phyloP scores from a whole-genome alignment of 30 jellyfish, hydroid and myxozoan genomes.

The Aurelia sp. region DNA sequence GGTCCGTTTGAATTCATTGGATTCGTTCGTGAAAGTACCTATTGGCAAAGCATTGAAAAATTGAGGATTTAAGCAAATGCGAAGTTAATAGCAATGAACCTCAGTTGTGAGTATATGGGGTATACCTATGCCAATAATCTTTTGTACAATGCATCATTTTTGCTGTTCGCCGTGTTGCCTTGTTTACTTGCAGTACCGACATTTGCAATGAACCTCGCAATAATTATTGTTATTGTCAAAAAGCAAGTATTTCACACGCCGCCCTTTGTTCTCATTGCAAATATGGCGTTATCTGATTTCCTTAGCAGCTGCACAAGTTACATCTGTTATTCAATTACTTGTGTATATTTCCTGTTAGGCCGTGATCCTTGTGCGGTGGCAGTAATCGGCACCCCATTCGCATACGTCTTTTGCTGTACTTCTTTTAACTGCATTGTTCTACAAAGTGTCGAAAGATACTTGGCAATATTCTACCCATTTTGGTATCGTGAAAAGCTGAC shows the following conservation, averaged over 20 bases:
- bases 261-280: slow-evolving; percentile 27
- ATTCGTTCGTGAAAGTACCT: too few species aligned
- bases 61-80: too few species aligned
- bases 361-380: slow-evolving; percentile 64
- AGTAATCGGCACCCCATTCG: slow-evolving; percentile 45
- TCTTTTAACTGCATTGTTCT: slow-evolving; percentile 16
- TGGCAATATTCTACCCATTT: slow-evolving; percentile 17
- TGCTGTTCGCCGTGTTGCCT: neutral
- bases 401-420: slow-evolving; percentile 40
- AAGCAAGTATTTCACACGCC: slow-evolving; percentile 54
- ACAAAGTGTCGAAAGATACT: slow-evolving; percentile 11
- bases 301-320: slow-evolving; percentile 43
- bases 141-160: neutral
- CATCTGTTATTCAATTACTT: slow-evolving; percentile 36
- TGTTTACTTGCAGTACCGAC: slow-evolving; percentile 35
- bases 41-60: too few species aligned
- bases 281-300: slow-evolving; percentile 60
- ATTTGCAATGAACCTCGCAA: slow-evolving; percentile 6
- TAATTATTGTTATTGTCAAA: slow-evolving; percentile 5
- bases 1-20: too few species aligned
- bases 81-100: slow-evolving; percentile 8
- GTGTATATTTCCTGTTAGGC: slow-evolving; percentile 23
- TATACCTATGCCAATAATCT: slow-evolving; percentile 12
- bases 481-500: slow-evolving; percentile 11
- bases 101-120: slow-evolving; percentile 57